These are phyloP conservation scores for Karalla daura DNA, from an alignment of 2,797 vertebrate species.

Conservation along the genomic window DNA sequence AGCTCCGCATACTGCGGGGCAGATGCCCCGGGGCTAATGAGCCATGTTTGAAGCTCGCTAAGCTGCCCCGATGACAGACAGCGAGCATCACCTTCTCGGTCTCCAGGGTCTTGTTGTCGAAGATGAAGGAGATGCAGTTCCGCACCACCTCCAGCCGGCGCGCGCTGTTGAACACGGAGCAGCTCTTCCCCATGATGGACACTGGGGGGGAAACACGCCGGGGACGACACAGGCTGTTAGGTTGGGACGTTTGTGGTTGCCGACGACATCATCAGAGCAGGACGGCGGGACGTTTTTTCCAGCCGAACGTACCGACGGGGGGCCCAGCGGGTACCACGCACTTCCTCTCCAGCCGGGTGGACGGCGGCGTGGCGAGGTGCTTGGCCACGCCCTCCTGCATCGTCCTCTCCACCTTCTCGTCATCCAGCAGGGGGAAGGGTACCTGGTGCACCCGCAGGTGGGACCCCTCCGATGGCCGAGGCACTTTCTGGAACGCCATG, in stretches of 20 bases:
- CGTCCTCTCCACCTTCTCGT: conserved; percentile 88
- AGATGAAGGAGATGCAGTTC: conserved; percentile 95
- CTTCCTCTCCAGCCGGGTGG: conserved; percentile 88
- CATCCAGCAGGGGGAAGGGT: conserved; percentile 91
- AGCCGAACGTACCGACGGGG: conserved; percentile 89
- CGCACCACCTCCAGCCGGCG: conserved; percentile 96
- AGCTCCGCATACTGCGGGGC: conserved; percentile 14
- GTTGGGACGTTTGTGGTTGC: too few relatives aligned
- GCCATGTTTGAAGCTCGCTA: conserved; percentile 38
- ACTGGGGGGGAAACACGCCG: conserved; percentile 77
- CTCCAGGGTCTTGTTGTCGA: conserved; percentile 97
- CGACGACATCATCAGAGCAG: not conserved
- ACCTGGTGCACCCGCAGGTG: conserved; percentile 95
- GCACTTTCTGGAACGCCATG: conserved; percentile 98
- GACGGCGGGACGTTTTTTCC: not conserved
- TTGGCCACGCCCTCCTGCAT: conserved; percentile 89
- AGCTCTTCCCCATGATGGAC: conserved; percentile 92
- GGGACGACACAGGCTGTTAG: too few relatives aligned
- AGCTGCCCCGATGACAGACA: conserved; percentile 42
- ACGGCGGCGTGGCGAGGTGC: conserved; percentile 79
- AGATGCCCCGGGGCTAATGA: conserved; percentile 27
- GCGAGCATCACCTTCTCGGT: conserved; percentile 90
- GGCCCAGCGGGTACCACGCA: conserved; percentile 95
- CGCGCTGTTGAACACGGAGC: conserved; percentile 96
- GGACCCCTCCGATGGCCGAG: conserved; percentile 95